phyloP scores from a whole-genome alignment of 2,797 vertebrate genomes.

The Saxicola maurus region DNA sequence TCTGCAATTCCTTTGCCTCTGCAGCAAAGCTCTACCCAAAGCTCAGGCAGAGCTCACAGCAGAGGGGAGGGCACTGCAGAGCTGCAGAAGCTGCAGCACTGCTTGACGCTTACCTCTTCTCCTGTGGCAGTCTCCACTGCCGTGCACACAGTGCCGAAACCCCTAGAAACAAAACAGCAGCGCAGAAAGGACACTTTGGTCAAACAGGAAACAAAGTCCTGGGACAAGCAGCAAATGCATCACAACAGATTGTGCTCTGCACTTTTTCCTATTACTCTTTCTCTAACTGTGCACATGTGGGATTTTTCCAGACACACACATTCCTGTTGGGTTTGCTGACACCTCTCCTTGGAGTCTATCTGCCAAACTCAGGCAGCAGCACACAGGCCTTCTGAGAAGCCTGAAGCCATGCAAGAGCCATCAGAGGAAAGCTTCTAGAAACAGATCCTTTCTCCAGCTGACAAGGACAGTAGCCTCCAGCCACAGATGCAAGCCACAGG shows the following conservation, averaged over 20 bases:
- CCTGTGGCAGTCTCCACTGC: slow-evolving; percentile 93
- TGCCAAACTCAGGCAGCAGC: background rate
- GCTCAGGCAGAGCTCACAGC: background rate
- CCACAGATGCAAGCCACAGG: background rate
- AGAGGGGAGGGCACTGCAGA: background rate
- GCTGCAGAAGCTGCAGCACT: background rate
- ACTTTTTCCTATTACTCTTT: background rate
- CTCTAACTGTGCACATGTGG: accelerated
- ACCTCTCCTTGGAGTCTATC: background rate
- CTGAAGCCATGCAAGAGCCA: background rate
- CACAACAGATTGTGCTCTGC: accelerated
- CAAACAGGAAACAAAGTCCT: background rate
- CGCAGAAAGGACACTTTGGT: accelerated
- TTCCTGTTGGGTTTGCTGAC: accelerated
- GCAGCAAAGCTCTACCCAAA: background rate
- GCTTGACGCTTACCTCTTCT: slow-evolving; percentile 81
- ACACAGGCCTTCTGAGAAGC: background rate
- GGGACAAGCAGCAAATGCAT: background rate
- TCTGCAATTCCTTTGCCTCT: background rate
- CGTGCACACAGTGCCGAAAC: slow-evolving; percentile 92
- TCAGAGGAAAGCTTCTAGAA: background rate
- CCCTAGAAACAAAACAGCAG: slow-evolving; percentile 71
- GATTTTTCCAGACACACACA: background rate
- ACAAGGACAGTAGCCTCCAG: background rate
- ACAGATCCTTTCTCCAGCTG: too few relatives aligned